phyloP scores from a whole-genome alignment of 2,113 vertebrate species.

The Callospermophilus lateralis region DNA sequence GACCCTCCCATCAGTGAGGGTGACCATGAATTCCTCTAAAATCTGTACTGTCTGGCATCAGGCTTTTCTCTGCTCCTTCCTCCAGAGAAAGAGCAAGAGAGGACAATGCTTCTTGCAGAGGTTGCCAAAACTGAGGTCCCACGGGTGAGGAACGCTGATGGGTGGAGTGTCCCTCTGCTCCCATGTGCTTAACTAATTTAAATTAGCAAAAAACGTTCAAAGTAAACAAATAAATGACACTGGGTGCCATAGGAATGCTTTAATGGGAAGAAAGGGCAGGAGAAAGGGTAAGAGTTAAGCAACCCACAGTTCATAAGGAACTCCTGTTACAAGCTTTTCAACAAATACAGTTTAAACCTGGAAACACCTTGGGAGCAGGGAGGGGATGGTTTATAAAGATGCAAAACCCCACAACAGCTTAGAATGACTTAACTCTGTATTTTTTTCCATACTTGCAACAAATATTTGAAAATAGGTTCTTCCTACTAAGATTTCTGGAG shows the following conservation, averaged over 20 bases:
- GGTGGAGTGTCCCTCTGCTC: neutral
- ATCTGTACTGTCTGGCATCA: too few relatives aligned
- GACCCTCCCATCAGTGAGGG: neutral
- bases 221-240: neutral
- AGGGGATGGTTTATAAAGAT: neutral
- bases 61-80: neutral
- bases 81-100: neutral
- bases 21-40: too few relatives aligned
- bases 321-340: neutral
- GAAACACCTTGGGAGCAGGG: neutral
- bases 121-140: neutral
- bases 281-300: neutral
- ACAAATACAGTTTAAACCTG: neutral
- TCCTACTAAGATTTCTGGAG: constrained; percentile 75
- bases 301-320: neutral
- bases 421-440: constrained; percentile 73
- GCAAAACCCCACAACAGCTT: neutral
- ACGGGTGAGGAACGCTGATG: neutral
- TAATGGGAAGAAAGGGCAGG: too few relatives aligned
- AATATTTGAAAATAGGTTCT: constrained; percentile 80
- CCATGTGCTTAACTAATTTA: neutral
- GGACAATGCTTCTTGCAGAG: neutral
- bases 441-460: constrained; percentile 78
- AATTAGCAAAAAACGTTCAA: constrained; percentile 10
- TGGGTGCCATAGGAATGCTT: neutral